Evolutionary conservation across 1,140 invertebrate species (phyloP), one percentile per base, ranked within the genome.

Genomic region (Acyrthosiphon pisum): DNA sequence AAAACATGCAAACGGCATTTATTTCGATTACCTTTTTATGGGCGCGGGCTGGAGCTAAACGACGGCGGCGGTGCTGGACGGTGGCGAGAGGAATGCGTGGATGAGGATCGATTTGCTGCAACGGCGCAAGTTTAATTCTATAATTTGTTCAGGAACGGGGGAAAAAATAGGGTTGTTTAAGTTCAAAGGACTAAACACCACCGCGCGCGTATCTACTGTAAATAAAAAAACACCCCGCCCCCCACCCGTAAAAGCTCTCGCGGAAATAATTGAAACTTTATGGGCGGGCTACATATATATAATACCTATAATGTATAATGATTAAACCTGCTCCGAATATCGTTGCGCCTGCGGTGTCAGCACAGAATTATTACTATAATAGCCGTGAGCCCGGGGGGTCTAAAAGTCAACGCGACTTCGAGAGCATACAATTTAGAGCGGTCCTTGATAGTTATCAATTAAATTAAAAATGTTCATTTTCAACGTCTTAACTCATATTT

Each of bases 201-300:
- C 90, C 44, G 8, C 26, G 68, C n/a, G 7, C 6, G 46, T n/a
- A 35, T 76, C 60, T n/a, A 46, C 48, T 6, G 14, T 76, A 76
- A 76, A 76, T n/a, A 81, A 46, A 46, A 76, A 81, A 81, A 91
- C 1, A 44, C 2, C 8, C 37, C 37, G n/a, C n/a, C n/a, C n/a
- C n/a, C n/a, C n/a, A n/a, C 30, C 30, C 46, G 14, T 86, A 91
- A 76, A 48, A 46, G 90, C 23, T 76, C 41, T 83, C 41, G 6
- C 8, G 8, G 44, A 81, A 91, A 91, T 91, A 91, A 91, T 91
- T 83, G 90, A 81, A 91, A 81, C 68, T 50, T 83, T 91, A 50
- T 46, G 30, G 41, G 41, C 20, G 60, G 60, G 68, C 68, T 44
- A 20, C 90, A 23, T 46, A 35, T 76, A 68, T 68, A 18, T 76